phyloP scores from a whole-genome alignment of 2,888 invertebrate genomes.

The Catocala sponsa region DNA sequence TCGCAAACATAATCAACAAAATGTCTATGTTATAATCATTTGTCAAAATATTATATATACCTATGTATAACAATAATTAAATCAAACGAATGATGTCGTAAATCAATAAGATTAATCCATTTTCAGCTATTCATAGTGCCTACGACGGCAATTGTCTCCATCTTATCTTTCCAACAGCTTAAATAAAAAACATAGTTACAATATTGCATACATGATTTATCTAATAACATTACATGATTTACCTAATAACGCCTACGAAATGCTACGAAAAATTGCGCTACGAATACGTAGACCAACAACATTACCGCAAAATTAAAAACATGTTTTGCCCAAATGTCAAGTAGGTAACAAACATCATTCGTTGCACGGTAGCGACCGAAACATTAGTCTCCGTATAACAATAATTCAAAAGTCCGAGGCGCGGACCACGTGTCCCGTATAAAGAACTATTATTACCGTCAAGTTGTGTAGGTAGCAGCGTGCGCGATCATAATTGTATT shows the following conservation, averaged over 20 bases:
- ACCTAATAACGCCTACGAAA: slow-evolving; percentile 33
- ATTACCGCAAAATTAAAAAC: slow-evolving; percentile 27
- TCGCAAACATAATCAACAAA: too few species aligned
- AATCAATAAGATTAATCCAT: too few species aligned
- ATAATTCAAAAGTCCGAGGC: slow-evolving; percentile 51
- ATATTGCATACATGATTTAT: too few species aligned
- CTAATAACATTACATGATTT: background rate
- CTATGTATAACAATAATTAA: too few species aligned
- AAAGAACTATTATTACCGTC: slow-evolving; percentile 82
- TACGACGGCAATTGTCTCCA: too few species aligned
- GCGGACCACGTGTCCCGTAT: slow-evolving; percentile 82
- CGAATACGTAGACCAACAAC: slow-evolving; percentile 33
- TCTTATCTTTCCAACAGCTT: too few species aligned
- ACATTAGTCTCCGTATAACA: slow-evolving; percentile 55
- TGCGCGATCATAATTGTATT: slow-evolving; percentile 87
- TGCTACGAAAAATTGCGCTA: slow-evolving; percentile 40
- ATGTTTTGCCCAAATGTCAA: slow-evolving; percentile 32
- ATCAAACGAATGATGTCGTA: too few species aligned
- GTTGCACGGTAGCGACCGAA: slow-evolving; percentile 55
- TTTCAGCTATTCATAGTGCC: too few species aligned
- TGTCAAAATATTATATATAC: too few species aligned
- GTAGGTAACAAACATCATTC: slow-evolving; percentile 46
- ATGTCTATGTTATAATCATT: too few species aligned
- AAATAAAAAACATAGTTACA: too few species aligned
- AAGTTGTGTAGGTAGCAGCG: slow-evolving; percentile 80